phyloP scores from a whole-genome alignment of 2,113 vertebrate genomes.

The Gasterosteus nipponicus region DNA sequence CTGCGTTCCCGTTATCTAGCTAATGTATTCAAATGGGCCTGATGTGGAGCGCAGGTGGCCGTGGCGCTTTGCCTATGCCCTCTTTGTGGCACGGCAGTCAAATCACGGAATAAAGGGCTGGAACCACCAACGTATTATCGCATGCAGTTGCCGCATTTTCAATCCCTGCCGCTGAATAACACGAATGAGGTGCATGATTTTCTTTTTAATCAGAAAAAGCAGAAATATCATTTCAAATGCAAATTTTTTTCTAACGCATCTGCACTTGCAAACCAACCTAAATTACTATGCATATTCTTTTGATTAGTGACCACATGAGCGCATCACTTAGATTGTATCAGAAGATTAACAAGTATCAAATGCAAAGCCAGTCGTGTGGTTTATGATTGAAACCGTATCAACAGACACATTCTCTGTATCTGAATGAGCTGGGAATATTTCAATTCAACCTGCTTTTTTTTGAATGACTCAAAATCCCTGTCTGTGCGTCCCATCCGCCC shows the following conservation, averaged over 20 bases:
- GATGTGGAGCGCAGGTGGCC: slow-evolving; percentile 5
- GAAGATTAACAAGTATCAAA: background rate
- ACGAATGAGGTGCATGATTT: background rate
- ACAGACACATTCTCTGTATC: background rate
- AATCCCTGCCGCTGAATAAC: background rate
- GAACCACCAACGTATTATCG: background rate
- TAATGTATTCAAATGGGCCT: slow-evolving; percentile 26
- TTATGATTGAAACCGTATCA: background rate
- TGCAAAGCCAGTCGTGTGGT: background rate
- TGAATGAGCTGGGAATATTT: background rate
- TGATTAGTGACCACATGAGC: background rate
- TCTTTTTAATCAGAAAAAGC: background rate
- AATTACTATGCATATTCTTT: background rate
- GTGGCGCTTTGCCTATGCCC: slow-evolving; percentile 14
- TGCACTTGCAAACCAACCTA: background rate
- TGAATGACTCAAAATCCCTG: background rate
- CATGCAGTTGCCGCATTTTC: slow-evolving; percentile 6
- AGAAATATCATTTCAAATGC: background rate
- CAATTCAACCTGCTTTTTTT: background rate
- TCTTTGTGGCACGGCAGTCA: slow-evolving; percentile 38
- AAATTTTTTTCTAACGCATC: slow-evolving; percentile 4
- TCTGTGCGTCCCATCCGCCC: slow-evolving; percentile 29
- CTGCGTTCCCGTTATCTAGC: slow-evolving; percentile 23
- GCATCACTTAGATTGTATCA: background rate
- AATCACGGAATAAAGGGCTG: slow-evolving; percentile 16